Evolutionary conservation across 2,113 vertebrate genomes (phyloP), one percentile per base, ranked within the genome.

Genomic region (Forbesichthys agassizii): DNA sequence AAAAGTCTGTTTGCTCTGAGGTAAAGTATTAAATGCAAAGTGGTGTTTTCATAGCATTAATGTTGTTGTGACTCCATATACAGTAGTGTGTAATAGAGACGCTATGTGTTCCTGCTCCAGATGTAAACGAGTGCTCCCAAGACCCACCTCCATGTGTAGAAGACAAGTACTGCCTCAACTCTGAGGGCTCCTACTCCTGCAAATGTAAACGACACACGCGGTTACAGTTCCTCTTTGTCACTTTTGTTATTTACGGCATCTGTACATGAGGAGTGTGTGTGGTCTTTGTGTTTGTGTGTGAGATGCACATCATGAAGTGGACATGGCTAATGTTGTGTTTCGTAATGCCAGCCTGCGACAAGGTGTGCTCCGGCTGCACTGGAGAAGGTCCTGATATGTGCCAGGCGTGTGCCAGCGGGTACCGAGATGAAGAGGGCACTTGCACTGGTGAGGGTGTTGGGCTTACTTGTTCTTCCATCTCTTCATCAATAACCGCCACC

Each of bases 121-220:
- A 99, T 71, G 72, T 96, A 66, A 85, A 99, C 33, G 97, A 98
- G 83, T 99, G 98, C 79, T 82, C 83, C 9, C 58, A 54, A 1
- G 93, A 95, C 3, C 53, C 86, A 0, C 66, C 92, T 14, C 92
- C 92, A 14, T 99, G 98, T 80, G 67, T 85, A 55, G 87, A 92
- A n/a, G 68, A 90, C 3, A 91, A 96, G 64, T 95, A 93, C 75
- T 99, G 98, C 74, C 74, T 94, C 33, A 99, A 98, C 69, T 79
- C 87, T 0, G 92, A 92, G 0, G 96, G 98, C 65, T 98, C 96
- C 0, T 96, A 92, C 87, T 87, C 82, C 27, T 99, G 98, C 82
- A 93, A 92, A 85, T 94, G 97, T 98, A 80, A 78, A 61, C 68
- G 5, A 11, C 3, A 33, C 4, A 12, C n/a, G 11, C 20, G 4